Evolutionary conservation across 2,888 invertebrate genomes (phyloP).

Genomic region (Zaprionus lineosus): DNA sequence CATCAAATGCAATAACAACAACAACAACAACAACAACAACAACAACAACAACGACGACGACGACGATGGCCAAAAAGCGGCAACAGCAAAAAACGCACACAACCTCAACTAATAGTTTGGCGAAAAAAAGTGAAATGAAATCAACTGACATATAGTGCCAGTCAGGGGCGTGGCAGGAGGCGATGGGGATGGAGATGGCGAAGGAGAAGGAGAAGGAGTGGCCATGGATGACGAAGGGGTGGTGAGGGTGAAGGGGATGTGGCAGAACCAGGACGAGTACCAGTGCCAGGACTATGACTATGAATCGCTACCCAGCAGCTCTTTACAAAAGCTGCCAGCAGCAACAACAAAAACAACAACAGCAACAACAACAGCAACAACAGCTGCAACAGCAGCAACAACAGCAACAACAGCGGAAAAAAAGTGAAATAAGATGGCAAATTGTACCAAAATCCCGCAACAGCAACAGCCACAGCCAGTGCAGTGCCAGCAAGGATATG

Average conservation of each 20-base stretch:
- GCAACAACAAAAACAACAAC: too few relatives aligned
- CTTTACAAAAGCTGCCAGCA: conserved; percentile 54
- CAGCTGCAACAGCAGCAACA: too few relatives aligned
- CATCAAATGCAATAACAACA: conserved; percentile 18
- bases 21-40: neutral
- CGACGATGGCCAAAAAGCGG: conserved; percentile 14
- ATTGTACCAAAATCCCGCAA: conserved; percentile 72
- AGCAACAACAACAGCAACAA: too few relatives aligned
- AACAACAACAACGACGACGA: neutral
- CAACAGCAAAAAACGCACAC: conserved; percentile 41
- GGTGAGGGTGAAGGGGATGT: neutral
- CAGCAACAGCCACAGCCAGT: conserved; percentile 61
- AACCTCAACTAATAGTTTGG: conserved; percentile 70
- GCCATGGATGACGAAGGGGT: neutral
- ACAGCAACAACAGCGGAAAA: neutral
- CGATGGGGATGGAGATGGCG: conserved; percentile 13
- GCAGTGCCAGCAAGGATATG: conserved; percentile 66
- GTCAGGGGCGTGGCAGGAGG: conserved; percentile 1
- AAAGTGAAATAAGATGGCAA: conserved; percentile 61
- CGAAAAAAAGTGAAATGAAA: conserved; percentile 76
- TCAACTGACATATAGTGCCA: conserved; percentile 76
- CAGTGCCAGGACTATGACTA: conserved; percentile 7
- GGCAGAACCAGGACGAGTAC: neutral
- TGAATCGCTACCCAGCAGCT: conserved; percentile 17
- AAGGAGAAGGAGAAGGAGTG: neutral